Conservation (phyloP, 1,140 invertebrate genomes). For the Vollenhovia emeryi region DNA sequence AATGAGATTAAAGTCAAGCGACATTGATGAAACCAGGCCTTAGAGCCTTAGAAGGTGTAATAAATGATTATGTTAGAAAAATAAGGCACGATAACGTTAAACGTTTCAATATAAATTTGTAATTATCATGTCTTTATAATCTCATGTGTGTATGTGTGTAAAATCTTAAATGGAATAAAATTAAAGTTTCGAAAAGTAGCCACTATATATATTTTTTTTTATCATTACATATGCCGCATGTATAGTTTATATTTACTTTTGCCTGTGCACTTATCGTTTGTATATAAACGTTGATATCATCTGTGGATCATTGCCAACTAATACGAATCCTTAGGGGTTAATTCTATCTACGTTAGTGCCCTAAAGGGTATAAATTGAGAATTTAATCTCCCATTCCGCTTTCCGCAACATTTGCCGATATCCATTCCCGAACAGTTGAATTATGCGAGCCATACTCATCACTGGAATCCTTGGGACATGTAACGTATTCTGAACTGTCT, state of each 20-base stretch:
- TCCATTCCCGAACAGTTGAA: background rate
- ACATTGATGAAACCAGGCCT: no score
- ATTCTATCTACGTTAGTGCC: background rate
- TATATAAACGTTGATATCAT: background rate
- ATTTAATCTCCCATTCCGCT: conserved; percentile 27
- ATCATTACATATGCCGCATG: background rate
- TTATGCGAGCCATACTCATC: background rate
- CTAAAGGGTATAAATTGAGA: conserved; percentile 17
- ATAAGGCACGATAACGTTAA: background rate
- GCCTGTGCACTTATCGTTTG: background rate
- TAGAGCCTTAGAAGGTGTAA: background rate
- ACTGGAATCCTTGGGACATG: background rate
- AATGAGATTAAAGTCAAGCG: no score
- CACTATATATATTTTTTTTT: background rate
- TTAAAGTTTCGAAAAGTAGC: background rate
- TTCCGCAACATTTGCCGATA: conserved; percentile 18
- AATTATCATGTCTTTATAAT: background rate
- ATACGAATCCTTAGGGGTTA: background rate
- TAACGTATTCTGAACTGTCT: background rate
- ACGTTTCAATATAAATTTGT: background rate
- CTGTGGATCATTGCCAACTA: background rate
- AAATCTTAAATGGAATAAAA: background rate
- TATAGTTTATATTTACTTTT: background rate
- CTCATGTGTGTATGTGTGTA: no score
- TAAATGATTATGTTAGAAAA: background rate